Percentiles rank a stretch among this genome's conserved stretches.
Conservation (phyloP, 2,888 invertebrate genomes). For the Oligia strigilis region DNA sequence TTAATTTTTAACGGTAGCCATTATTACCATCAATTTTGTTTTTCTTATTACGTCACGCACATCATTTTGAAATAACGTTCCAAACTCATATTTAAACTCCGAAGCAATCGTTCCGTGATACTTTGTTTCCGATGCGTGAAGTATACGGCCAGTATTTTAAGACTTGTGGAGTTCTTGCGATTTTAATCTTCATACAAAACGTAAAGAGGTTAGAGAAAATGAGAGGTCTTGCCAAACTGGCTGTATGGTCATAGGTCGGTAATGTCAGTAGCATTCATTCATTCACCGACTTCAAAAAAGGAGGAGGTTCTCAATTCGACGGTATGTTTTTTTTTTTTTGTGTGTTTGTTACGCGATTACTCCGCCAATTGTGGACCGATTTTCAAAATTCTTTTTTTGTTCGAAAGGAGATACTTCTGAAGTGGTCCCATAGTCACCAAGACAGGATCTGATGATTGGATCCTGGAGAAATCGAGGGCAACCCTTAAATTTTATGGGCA, state of each 20-base stretch:
- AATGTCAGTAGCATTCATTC: slow-evolving; percentile 59
- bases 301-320: too few relatives aligned
- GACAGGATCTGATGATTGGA: too few relatives aligned
- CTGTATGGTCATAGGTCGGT: slow-evolving; percentile 37
- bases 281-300: too few relatives aligned
- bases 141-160: slow-evolving; percentile 49
- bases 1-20: slow-evolving; percentile 13
- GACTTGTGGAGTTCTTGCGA: slow-evolving; percentile 56
- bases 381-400: too few relatives aligned
- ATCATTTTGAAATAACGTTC: slow-evolving; percentile 64
- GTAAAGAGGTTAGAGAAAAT: slow-evolving; percentile 31
- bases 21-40: slow-evolving; percentile 4
- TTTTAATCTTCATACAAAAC: slow-evolving; percentile 26
- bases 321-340: too few relatives aligned
- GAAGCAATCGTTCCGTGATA: slow-evolving; percentile 68
- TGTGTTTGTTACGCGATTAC: too few relatives aligned
- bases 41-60: slow-evolving; percentile 47
- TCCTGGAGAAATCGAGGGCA: too few relatives aligned
- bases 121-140: slow-evolving; percentile 70
- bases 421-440: too few relatives aligned
- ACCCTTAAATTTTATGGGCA: too few relatives aligned
- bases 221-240: slow-evolving; percentile 54
- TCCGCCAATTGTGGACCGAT: too few relatives aligned
- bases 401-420: too few relatives aligned
- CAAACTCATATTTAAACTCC: slow-evolving; percentile 69